A percentile compares a stretch with the other conserved stretches of the same genome.
Conservation (phyloP, 1,140 invertebrate species). For the Drosophila seguyi region DNA sequence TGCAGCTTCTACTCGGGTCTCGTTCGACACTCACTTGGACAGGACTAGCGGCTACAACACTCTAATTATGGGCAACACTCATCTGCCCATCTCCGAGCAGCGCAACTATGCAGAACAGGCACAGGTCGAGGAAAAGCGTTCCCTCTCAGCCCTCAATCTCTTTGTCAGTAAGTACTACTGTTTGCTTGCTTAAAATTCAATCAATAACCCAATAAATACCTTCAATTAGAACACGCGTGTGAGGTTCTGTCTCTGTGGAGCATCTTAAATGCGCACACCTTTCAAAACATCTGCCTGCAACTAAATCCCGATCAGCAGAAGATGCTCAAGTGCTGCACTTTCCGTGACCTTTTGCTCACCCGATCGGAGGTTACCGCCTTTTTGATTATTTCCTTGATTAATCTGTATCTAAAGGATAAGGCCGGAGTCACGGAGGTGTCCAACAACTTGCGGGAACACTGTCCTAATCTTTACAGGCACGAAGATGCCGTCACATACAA, state of each 20-base stretch:
- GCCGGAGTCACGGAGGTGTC: conserved; percentile 97
- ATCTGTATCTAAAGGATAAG: conserved; percentile 96
- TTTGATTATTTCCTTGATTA: conserved; percentile 91
- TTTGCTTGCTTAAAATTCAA: neutral
- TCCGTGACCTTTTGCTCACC: conserved; percentile 93
- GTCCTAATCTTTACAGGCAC: conserved; percentile 96
- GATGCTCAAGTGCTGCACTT: conserved; percentile 87
- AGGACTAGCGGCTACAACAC: conserved; percentile 80
- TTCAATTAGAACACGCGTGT: conserved; percentile 88
- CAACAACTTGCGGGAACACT: conserved; percentile 93
- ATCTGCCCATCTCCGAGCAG: conserved; percentile 64
- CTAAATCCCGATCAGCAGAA: conserved; percentile 87
- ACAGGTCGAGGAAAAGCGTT: conserved; percentile 89
- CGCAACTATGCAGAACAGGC: conserved; percentile 85
- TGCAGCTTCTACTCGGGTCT: conserved; percentile 41
- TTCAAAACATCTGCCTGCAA: conserved; percentile 92
- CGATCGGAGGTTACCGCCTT: conserved; percentile 93
- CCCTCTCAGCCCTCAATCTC: conserved; percentile 91
- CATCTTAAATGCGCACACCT: conserved; percentile 96
- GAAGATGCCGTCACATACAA: conserved; percentile 98
- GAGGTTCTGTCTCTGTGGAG: conserved; percentile 98
- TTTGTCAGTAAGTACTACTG: conserved; percentile 87
- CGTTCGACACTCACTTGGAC: conserved; percentile 61
- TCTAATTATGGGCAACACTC: conserved; percentile 49
- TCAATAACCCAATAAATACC: neutral